Evolutionary conservation across 2,797 vertebrate genomes (phyloP).

Genomic region (Malurus splendens): DNA sequence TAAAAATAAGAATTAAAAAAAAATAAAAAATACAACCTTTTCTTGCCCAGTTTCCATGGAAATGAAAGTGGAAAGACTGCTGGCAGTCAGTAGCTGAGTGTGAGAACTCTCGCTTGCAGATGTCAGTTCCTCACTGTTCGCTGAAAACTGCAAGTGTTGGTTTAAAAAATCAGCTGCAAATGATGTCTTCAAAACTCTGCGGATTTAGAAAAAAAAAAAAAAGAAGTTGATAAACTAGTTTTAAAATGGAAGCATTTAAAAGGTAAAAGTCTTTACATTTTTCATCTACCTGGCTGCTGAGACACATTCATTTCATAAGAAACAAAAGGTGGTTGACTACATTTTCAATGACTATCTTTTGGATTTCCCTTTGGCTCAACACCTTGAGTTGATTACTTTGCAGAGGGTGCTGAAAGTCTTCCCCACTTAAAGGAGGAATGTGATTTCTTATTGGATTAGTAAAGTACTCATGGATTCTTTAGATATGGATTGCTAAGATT

Average conservation of each 20-base stretch:
- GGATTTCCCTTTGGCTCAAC: not conserved
- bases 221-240: not conserved
- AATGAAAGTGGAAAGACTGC: slow-evolving; percentile 53
- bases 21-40: not conserved
- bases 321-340: not conserved
- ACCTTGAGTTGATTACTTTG: not conserved
- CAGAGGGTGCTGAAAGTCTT: not conserved
- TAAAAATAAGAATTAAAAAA: not conserved
- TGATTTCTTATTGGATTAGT: not conserved
- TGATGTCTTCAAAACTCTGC: not conserved
- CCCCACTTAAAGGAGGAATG: not conserved
- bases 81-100: slow-evolving; percentile 34
- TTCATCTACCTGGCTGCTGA: not conserved
- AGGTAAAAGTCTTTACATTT: not conserved
- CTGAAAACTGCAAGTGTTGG: slow-evolving; percentile 33
- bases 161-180: slow-evolving; percentile 59
- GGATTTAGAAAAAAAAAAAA: not conserved
- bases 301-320: not conserved
- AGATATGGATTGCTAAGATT: not conserved
- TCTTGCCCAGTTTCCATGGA: slow-evolving; percentile 61
- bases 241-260: not conserved
- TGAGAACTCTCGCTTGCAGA: slow-evolving; percentile 50
- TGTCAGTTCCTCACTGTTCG: slow-evolving; percentile 41
- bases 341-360: not conserved
- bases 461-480: not conserved